Percentiles rank a stretch among this genome's conserved stretches.
Evolutionary conservation across 2,888 invertebrate genomes (phyloP).

Genomic region (Phalera bucephala): DNA sequence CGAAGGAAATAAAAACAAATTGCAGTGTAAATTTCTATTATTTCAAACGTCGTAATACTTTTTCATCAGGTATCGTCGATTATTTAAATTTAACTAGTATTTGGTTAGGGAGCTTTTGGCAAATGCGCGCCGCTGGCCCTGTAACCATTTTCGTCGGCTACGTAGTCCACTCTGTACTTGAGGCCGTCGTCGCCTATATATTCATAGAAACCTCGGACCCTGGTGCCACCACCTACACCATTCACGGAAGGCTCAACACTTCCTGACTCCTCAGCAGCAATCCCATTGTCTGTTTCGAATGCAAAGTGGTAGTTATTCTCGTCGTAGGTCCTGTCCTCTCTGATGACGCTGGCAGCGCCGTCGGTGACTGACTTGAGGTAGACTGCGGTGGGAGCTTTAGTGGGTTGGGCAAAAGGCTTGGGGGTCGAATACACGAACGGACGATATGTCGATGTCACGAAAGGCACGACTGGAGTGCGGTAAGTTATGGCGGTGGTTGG

Average conservation of each 20-base stretch:
- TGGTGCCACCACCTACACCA: constrained; percentile 77
- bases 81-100: constrained; percentile 11
- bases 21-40: constrained; percentile 15
- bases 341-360: constrained; percentile 79
- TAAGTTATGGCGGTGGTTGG: constrained; percentile 46
- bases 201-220: constrained; percentile 85
- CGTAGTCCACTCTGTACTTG: constrained; percentile 82
- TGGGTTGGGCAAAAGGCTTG: constrained; percentile 13
- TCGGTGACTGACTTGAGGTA: constrained; percentile 59
- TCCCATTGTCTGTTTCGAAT: constrained; percentile 86
- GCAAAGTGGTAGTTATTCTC: constrained; percentile 83
- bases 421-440: constrained; percentile 29
- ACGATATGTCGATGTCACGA: constrained; percentile 23
- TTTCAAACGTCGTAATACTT: constrained; percentile 14
- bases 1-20: constrained; percentile 19
- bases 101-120: constrained; percentile 42
- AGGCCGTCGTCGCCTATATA: constrained; percentile 86
- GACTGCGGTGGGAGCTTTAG: constrained; percentile 23
- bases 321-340: constrained; percentile 75
- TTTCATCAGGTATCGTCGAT: constrained; percentile 15
- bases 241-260: constrained; percentile 77
- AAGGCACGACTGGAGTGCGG: constrained; percentile 39
- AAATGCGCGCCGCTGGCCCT: constrained; percentile 80
- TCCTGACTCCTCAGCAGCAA: constrained; percentile 85
- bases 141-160: constrained; percentile 85